Evolutionary conservation across 2,113 vertebrate species (phyloP), one percentile per base, ranked within the genome.

Genomic region (Oophaga pumilio): DNA sequence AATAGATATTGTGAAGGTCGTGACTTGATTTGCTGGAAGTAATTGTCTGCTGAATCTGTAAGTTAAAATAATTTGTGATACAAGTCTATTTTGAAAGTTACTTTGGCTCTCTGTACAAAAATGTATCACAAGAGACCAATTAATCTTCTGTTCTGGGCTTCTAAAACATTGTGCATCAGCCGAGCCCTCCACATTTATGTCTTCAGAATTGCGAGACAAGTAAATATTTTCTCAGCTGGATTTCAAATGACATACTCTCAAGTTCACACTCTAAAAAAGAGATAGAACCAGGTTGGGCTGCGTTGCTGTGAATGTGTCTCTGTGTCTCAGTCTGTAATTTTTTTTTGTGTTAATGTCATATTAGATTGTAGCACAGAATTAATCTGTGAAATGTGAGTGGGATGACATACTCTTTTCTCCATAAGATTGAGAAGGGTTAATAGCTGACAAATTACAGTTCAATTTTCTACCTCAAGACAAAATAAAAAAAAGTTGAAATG

Each of bases 191-290:
- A 43, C 79, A 81, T 60, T 81, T 28, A 62, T 49, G 57, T 81
- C 79, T 62, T 81, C 79, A 81, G 57, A 60, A 81, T 43, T 81
- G 28, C 28, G 11, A 62, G 56, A 81, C 79, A 62, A 57, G 79
- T 49, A 81, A 81, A 81, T 81, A 81, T 81, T 81, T 81, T 81
- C 79, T 81, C 79, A 81, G 79, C 79, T 81, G 79, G 57, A 80
- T 56, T 24, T 78, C 50, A 0, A 60, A 60, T 80, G 77, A 80
- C 77, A 80, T 74, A 50, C 43, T 74, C 71, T 17, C 8, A 11
- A 80, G 24, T 80, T 80, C 57, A 80, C 15, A 5, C 24, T 8
- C 56, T 59, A 28, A 59, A 74, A 79, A 79, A 59, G 77, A 59
- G 77, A 79, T 79, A 57, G 77, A 26, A 79, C 59, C 26, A 43